phyloP scores from a whole-genome alignment of 2,888 invertebrate genomes.

The Ctenicera cuprea region DNA sequence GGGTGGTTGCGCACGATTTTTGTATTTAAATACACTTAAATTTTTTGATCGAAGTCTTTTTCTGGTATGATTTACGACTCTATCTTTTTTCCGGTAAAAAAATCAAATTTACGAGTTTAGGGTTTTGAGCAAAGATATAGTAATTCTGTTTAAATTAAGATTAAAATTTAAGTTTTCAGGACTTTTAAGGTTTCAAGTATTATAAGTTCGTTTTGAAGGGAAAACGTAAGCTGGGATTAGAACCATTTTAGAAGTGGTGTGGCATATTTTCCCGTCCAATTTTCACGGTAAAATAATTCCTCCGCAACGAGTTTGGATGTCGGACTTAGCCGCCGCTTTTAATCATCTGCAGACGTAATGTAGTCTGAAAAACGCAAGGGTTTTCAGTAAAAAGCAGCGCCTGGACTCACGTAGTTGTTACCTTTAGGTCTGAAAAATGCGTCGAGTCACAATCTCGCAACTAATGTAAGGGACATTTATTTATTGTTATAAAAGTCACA shows the following conservation, averaged over 20 bases:
- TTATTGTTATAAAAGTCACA: slow-evolving; percentile 70
- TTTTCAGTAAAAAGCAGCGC: slow-evolving; percentile 17
- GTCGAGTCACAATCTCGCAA: slow-evolving; percentile 47
- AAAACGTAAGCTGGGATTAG: slow-evolving; percentile 10
- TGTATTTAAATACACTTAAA: slow-evolving; percentile 35
- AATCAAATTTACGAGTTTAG: not conserved
- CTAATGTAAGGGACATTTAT: slow-evolving; percentile 64
- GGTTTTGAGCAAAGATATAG: not conserved
- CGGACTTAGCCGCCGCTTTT: slow-evolving; percentile 23
- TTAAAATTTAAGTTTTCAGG: slow-evolving; percentile 4
- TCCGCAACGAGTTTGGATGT: slow-evolving; percentile 13
- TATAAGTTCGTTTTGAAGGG: slow-evolving; percentile 5
- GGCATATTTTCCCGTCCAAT: slow-evolving; percentile 20
- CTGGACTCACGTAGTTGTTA: slow-evolving; percentile 30
- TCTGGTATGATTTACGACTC: not conserved
- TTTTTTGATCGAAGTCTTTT: slow-evolving; percentile 20
- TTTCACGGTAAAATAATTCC: slow-evolving; percentile 5
- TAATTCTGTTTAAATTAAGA: not conserved
- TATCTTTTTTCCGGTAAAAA: not conserved
- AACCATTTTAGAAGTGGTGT: slow-evolving; percentile 7
- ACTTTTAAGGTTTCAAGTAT: slow-evolving; percentile 3
- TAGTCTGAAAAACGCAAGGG: slow-evolving; percentile 25
- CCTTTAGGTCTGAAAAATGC: slow-evolving; percentile 44
- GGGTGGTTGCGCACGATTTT: slow-evolving; percentile 32
- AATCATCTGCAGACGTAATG: slow-evolving; percentile 27